Evolutionary conservation across 2,797 vertebrate genomes (phyloP).

Genomic region (Eutrigla gurnardus): DNA sequence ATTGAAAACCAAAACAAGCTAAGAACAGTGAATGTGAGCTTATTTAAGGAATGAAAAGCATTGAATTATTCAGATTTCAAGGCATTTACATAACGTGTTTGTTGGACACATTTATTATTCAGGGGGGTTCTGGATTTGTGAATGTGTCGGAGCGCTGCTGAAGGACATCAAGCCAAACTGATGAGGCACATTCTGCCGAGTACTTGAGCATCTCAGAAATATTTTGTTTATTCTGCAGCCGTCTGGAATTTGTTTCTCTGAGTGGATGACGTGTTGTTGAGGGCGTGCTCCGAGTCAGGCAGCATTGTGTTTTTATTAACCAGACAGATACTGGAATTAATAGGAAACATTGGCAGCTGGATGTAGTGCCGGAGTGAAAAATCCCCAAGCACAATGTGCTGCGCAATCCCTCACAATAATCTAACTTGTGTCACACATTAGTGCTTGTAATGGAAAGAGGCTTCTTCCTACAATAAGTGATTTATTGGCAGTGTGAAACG

Average conservation of each 20-base stretch:
- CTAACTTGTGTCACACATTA: background rate
- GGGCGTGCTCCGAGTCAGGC: slow-evolving; percentile 42
- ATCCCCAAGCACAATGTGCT: background rate
- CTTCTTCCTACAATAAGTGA: slow-evolving; percentile 4
- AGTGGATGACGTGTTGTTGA: slow-evolving; percentile 52
- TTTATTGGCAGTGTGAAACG: slow-evolving; percentile 3
- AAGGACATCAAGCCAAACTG: slow-evolving; percentile 49
- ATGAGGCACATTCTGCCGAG: slow-evolving; percentile 55
- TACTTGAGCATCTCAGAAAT: slow-evolving; percentile 50
- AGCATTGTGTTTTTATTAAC: slow-evolving; percentile 56
- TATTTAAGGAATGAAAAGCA: slow-evolving; percentile 8
- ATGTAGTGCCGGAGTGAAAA: slow-evolving; percentile 14
- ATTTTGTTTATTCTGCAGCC: slow-evolving; percentile 67
- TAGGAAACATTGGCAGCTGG: slow-evolving; percentile 38
- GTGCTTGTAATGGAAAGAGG: slow-evolving; percentile 5
- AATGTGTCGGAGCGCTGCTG: slow-evolving; percentile 29
- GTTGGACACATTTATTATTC: slow-evolving; percentile 49
- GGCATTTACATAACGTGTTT: slow-evolving; percentile 46
- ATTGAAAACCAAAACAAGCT: background rate
- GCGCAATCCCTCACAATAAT: slow-evolving; percentile 2
- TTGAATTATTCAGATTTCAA: slow-evolving; percentile 35
- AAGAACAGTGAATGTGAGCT: slow-evolving; percentile 3
- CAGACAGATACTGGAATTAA: slow-evolving; percentile 60
- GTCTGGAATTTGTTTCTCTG: slow-evolving; percentile 70
- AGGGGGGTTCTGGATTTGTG: slow-evolving; percentile 46